Evolutionary conservation across 2,888 invertebrate species (phyloP).

Genomic region (Pristionchus mayeri): DNA sequence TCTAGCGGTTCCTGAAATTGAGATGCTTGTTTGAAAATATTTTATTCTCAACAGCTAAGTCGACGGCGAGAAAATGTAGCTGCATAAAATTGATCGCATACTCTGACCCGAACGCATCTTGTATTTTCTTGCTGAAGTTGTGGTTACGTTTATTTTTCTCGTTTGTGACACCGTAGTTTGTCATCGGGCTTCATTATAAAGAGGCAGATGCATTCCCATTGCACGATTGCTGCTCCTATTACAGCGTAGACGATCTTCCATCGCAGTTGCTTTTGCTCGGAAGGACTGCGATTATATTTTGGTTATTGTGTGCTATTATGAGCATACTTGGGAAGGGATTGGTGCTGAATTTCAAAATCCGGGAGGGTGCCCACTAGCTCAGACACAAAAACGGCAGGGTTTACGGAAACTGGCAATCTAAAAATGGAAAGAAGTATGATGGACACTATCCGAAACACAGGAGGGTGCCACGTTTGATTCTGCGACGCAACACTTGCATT

Average conservation of each 20-base stretch:
- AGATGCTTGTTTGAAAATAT: too few species aligned
- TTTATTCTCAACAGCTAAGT: background rate
- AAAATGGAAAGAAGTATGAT: too few species aligned
- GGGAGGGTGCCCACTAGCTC: too few species aligned
- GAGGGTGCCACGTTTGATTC: too few species aligned
- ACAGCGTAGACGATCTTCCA: background rate
- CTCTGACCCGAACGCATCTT: background rate
- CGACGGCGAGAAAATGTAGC: background rate
- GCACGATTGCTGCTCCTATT: background rate
- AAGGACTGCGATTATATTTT: too few species aligned
- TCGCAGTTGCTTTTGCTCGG: background rate
- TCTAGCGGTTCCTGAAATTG: background rate
- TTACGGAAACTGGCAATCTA: too few species aligned
- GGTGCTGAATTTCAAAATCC: too few species aligned
- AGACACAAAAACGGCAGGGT: too few species aligned
- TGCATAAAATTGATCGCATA: background rate
- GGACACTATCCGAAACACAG: too few species aligned
- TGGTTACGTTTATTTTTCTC: background rate
- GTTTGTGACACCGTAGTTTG: background rate
- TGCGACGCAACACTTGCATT: too few species aligned
- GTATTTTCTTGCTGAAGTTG: background rate
- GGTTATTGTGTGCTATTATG: too few species aligned
- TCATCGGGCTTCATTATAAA: background rate
- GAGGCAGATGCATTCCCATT: conserved; percentile 7
- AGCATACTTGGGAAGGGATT: too few species aligned